A percentile compares a stretch with the other conserved stretches of the same genome.
Conservation (phyloP, 2,888 invertebrate species). For the Drosophila kambysellisi region DNA sequence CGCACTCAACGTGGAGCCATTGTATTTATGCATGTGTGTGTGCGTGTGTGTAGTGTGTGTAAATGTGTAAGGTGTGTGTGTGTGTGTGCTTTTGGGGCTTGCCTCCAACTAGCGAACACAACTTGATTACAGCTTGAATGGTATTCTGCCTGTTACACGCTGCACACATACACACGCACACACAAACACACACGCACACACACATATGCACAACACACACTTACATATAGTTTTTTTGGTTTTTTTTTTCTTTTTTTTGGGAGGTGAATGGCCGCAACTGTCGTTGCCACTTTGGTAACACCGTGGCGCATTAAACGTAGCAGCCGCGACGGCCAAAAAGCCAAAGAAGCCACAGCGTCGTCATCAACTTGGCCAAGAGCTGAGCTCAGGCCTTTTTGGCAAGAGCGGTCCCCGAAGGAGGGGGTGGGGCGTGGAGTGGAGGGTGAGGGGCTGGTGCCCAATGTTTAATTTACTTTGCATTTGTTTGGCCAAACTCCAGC, state of each 20-base stretch:
- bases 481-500: constrained; percentile 69
- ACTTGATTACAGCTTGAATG: constrained; percentile 68
- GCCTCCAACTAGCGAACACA: constrained; percentile 56
- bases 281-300: constrained; percentile 79
- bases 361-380: constrained; percentile 61
- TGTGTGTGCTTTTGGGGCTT: constrained; percentile 52
- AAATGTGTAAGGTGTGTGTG: constrained; percentile 15
- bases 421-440: neutral
- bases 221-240: constrained; percentile 45
- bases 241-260: constrained; percentile 60
- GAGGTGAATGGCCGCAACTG: constrained; percentile 83
- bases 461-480: constrained; percentile 77
- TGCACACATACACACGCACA: constrained; percentile 29
- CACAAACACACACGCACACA: constrained; percentile 25
- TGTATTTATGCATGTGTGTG: constrained; percentile 40
- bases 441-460: constrained; percentile 27
- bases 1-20: constrained; percentile 50
- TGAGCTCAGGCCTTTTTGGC: constrained; percentile 56
- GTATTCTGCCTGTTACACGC: constrained; percentile 60
- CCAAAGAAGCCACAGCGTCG: constrained; percentile 60
- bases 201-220: constrained; percentile 16
- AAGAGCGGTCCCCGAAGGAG: constrained; percentile 9
- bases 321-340: constrained; percentile 60
- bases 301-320: constrained; percentile 79
- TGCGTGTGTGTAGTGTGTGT: constrained; percentile 29